phyloP scores from a whole-genome alignment of 2,888 invertebrate species.

The Falcaria lacertinaria region DNA sequence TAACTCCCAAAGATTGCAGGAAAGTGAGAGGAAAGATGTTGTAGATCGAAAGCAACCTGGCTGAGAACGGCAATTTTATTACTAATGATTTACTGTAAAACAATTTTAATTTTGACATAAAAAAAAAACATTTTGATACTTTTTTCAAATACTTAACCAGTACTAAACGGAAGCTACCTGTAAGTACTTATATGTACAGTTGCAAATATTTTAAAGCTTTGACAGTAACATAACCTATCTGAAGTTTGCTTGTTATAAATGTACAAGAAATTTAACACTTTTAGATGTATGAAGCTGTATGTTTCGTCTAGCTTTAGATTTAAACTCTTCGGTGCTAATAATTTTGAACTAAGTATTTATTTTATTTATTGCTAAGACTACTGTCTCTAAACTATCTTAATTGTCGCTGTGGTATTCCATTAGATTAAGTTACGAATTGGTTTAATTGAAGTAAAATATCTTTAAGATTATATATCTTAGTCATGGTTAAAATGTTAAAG shows the following conservation, averaged over 20 bases:
- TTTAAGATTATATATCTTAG: background rate
- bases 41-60: too few relatives aligned
- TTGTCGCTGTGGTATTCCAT: background rate
- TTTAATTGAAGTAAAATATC: background rate
- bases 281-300: background rate
- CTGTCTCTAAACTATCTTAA: background rate
- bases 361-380: background rate
- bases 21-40: too few relatives aligned
- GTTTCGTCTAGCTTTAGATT: background rate
- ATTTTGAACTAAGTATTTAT: background rate
- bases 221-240: background rate
- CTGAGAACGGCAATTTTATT: too few relatives aligned
- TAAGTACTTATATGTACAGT: too few relatives aligned
- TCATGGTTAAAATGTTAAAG: constrained; percentile 12
- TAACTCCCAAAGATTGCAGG: too few relatives aligned
- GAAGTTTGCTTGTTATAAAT: background rate
- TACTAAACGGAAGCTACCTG: too few relatives aligned
- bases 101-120: too few relatives aligned
- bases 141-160: too few relatives aligned
- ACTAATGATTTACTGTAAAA: too few relatives aligned
- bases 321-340: background rate
- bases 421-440: too few relatives aligned
- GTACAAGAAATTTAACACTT: background rate
- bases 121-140: too few relatives aligned
- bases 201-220: background rate